Evolutionary conservation across 2,888 invertebrate species (phyloP), one percentile per base, ranked within the genome.

Genomic region (Agrochola lota): DNA sequence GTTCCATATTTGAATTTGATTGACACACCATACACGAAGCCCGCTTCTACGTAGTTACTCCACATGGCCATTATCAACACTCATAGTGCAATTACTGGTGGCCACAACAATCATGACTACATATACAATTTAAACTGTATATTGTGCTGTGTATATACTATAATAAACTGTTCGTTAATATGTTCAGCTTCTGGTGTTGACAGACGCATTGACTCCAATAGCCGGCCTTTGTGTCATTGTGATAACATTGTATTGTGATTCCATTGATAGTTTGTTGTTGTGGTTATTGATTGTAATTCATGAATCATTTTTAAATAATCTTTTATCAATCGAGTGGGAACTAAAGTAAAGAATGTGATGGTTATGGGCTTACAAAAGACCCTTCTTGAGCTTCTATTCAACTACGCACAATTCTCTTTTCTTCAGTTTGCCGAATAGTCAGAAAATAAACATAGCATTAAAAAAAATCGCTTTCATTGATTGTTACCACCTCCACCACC

Each of bases 201-300:
- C 91, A 88, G 85, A 30, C 17, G 83, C 79, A 82, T 82, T 84
- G 89, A 81, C 68, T 80, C 59, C 62, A 86, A 85, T 81, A 60
- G 84, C 75, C 49, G 40, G 35, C 76, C 59, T 83, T 90, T 89
- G 87, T 88, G 76, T 30, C 52, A 74, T 67, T 69, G 77, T 71
- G 75, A 80, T 82, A 79, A 52, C 70, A 69, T 43, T 60, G 66
- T 26, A 67, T 63, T 71, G 63, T 67, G 40, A 59, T 76, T 60
- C 23, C 62, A 60, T 40, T 77, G 70, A 71, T 70, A 78, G 72
- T 70, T 71, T 35, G 57, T 59, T 62, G 43, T 68, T 9, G 49
- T 78, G 12, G 4, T 59, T 40, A 81, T 67, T 74, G 68, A 70
- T 26, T 70, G 17, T 17, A 15, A 20, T 71, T 59, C 59, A 20